These are phyloP conservation scores for Philonicus albiceps DNA, from an alignment of 2,888 invertebrate species.

Conservation along the genomic window DNA sequence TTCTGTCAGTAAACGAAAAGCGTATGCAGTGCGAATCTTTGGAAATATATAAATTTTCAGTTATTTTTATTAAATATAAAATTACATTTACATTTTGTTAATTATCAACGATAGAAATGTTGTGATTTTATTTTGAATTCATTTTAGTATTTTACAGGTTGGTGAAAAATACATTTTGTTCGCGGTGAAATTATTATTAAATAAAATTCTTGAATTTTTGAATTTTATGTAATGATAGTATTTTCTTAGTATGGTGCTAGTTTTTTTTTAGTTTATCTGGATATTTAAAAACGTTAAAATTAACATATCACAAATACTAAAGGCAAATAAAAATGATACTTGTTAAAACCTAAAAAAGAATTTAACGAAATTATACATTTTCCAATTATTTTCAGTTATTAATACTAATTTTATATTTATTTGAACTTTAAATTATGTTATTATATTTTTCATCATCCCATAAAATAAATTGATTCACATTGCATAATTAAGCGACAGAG, in stretches of 20 bases:
- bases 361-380: no score
- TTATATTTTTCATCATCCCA: background rate
- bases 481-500: background rate
- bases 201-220: no score
- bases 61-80: background rate
- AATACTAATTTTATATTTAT: background rate
- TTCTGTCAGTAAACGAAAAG: background rate
- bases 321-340: no score
- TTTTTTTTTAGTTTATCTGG: no score
- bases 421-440: background rate
- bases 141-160: background rate
- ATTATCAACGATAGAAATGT: background rate
- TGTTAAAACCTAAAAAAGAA: no score
- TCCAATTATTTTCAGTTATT: background rate
- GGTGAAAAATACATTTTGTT: background rate
- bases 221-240: no score
- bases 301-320: no score
- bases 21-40: conserved; percentile 27
- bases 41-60: background rate
- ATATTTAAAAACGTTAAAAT: no score
- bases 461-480: background rate
- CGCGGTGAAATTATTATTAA: background rate
- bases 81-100: background rate
- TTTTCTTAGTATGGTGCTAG: background rate
- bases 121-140: background rate